Conservation (phyloP, 2,113 vertebrate species). For the Psilopogon haemacephalus region DNA sequence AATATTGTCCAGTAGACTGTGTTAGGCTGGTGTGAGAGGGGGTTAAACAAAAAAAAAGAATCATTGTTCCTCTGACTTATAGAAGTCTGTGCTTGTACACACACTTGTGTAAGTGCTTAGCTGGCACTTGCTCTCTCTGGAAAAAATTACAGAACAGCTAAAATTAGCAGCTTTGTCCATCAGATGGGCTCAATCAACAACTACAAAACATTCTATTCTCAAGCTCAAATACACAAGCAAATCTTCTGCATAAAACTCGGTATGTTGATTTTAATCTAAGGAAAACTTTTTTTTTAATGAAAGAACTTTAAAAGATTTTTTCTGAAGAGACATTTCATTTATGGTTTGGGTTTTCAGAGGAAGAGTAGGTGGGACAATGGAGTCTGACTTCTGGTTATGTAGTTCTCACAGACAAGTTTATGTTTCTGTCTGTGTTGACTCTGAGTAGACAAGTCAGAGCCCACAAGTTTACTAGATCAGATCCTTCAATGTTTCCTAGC, state of each 20-base stretch:
- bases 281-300: neutral
- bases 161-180: slow-evolving; percentile 16
- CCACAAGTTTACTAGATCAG: neutral
- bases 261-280: neutral
- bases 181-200: neutral
- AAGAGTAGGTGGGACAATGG: no score
- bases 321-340: neutral
- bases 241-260: neutral
- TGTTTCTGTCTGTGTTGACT: rapidly evolving
- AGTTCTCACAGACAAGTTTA: neutral
- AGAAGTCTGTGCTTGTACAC: neutral
- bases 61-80: neutral
- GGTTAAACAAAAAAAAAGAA: neutral
- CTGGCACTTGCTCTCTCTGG: neutral
- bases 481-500: neutral
- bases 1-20: neutral
- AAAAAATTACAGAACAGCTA: neutral
- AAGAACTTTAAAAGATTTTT: neutral
- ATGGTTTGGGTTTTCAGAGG: neutral
- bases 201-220: neutral
- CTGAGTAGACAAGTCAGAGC: rapidly evolving
- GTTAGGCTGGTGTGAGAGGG: neutral
- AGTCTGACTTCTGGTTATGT: neutral
- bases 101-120: neutral
- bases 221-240: neutral